Evolutionary conservation across 1,140 invertebrate species (phyloP), one percentile per base, ranked within the genome.

Genomic region (Apocrypta bakeri): DNA sequence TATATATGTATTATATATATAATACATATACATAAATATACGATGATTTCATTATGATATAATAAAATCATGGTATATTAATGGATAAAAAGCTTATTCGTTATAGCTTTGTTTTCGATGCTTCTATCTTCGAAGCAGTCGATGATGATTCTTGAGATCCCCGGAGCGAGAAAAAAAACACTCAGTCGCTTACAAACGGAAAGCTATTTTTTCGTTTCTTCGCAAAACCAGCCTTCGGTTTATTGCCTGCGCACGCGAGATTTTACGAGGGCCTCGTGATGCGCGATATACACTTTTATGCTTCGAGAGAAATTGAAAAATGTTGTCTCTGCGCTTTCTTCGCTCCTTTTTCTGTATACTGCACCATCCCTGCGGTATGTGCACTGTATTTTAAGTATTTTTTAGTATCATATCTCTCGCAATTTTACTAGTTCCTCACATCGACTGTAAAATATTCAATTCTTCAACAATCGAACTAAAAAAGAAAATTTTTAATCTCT

Each of bases 221-320:
- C 37, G 24, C 17, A 31, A 48, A 37, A 81, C 75, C 24, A 24
- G 17, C 27, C 29, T 63, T 40, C 25, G 31, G 80, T 82, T 82
- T 82, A 82, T 76, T 75, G 79, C 79, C 37, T 24, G 11, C 12
- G 24, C 71, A 25, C 56, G 29, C 25, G 25, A 61, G n/a, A 80
- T 75, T 82, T 82, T 82, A 76, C 64, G 73, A 82, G 27, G 21
- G n/a, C 17, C 17, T 25, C 11, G 63, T 42, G 73, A 71, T 76
- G 33, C 48, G 48, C 48, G 48, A 56, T 56, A 76, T 76, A 71
- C 76, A 73, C 74, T 82, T 82, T 82, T 69, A 69, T 61, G 37
- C 61, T 76, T 42, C 63, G 37, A 72, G 72, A 81, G 69, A 75
- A 81, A 81, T 81, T 81, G 79, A 81, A 81, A 75, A 81, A 68